These are phyloP conservation scores for Strigamia crassipes DNA, from an alignment of 2,888 invertebrate species.

Conservation along the genomic window DNA sequence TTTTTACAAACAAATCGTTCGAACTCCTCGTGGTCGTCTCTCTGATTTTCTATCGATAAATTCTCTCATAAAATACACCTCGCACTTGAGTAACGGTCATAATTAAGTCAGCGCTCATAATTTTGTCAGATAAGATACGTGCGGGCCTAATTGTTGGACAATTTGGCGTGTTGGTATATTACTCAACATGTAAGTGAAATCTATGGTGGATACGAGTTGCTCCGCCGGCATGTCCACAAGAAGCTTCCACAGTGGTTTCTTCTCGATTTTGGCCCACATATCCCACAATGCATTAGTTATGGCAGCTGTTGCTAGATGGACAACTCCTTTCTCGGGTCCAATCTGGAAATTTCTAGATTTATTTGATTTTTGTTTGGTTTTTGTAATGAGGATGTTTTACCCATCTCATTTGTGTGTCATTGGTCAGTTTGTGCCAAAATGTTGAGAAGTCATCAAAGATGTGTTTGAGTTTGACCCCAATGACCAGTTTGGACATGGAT, in stretches of 20 bases:
- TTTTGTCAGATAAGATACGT: too few relatives aligned
- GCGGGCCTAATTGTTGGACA: too few relatives aligned
- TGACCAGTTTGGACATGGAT: conserved; percentile 70
- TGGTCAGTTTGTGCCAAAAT: conserved; percentile 81
- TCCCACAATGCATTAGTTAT: conserved; percentile 92
- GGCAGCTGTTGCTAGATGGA: conserved; percentile 84
- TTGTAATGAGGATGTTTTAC: conserved; percentile 60
- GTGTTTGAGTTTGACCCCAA: conserved; percentile 69
- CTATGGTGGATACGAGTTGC: conserved; percentile 80
- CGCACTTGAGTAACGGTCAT: too few relatives aligned
- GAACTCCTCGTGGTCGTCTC: too few relatives aligned
- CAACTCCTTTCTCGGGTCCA: conserved; percentile 89
- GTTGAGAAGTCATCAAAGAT: conserved; percentile 77
- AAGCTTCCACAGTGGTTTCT: conserved; percentile 85
- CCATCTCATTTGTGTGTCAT: conserved; percentile 90
- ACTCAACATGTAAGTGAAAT: conserved; percentile 74
- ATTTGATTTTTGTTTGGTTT: too few relatives aligned
- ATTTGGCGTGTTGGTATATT: too few relatives aligned
- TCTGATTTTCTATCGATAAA: too few relatives aligned
- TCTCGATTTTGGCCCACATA: conserved; percentile 81
- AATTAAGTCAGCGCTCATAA: too few relatives aligned
- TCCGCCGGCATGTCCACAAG: conserved; percentile 82
- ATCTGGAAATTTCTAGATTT: conserved; percentile 63
- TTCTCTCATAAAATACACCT: too few relatives aligned
- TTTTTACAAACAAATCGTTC: too few relatives aligned